Evolutionary conservation across 1,140 invertebrate species (phyloP), one percentile per base, ranked within the genome.

Genomic region (Drosophila busckii): DNA sequence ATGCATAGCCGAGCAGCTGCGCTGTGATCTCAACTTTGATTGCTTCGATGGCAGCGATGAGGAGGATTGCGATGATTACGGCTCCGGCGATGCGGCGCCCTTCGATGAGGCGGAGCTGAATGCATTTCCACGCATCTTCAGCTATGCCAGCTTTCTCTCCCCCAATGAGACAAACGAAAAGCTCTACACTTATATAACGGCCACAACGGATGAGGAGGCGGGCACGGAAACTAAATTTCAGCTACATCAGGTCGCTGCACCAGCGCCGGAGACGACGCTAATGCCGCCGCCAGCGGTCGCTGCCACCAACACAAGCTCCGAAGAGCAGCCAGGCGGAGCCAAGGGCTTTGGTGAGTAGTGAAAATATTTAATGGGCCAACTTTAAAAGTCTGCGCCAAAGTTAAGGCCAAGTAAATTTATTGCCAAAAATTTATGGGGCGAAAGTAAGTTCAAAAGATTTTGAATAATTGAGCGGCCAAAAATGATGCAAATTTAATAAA

Each of bases 11-110:
- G 91, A 92, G 42, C 89, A 90, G 13, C 94, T 91, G 89, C 88
- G 92, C 3, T 97, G 96, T 75, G 95, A 97, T 83, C 92, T 92
- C 7, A 92, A 94, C 83, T 88, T 90, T 4, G 95, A 97, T 84
- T 97, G 96, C 86, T 89, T 91, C 15, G 90, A 91, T 53, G 93
- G 92, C 0, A 94, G 94, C 60, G 95, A 97, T 85, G 95, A 97
- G 83, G 87, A 88, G 23, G 88, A 91, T 62, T 90, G 91, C 84
- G 73, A 84, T 16, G 78, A 82, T 0, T 76, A 73, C 12, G 66
- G 62, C 5, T 75, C 53, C 12, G 78, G 49, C n/a, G 84, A 62
- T 16, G 32, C 31, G 22, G 32, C 50, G 1, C 60, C 66, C 10
- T 84, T 84, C 3, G 70, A 86, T 37, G 76, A 76, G 46, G 59